phyloP scores from a whole-genome alignment of 1,140 invertebrate species.

The Oreohelix idahoensis region DNA sequence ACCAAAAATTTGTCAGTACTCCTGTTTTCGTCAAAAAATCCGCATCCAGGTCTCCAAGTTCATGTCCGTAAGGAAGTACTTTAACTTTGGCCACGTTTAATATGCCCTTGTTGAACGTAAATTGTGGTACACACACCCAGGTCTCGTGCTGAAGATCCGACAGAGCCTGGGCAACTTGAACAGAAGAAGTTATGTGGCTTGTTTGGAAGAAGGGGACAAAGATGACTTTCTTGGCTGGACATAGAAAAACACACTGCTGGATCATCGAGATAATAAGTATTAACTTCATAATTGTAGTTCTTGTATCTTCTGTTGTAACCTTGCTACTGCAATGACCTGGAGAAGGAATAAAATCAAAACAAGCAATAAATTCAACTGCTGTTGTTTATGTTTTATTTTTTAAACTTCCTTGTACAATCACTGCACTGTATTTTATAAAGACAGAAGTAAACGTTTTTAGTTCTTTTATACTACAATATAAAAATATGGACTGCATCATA shows the following conservation, averaged over 20 bases:
- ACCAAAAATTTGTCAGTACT: neutral
- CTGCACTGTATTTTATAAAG: no score
- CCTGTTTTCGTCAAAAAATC: neutral
- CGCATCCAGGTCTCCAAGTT: neutral
- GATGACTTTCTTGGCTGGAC: constrained; percentile 23
- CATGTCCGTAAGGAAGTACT: neutral
- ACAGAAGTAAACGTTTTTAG: no score
- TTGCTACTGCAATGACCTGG: no score
- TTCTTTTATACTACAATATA: no score
- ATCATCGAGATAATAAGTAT: neutral
- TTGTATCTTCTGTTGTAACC: neutral
- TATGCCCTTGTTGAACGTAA: neutral
- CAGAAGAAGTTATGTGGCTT: constrained; percentile 26
- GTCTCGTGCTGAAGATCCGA: constrained; percentile 22
- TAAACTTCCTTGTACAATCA: no score
- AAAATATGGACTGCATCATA: no score
- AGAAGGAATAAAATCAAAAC: no score
- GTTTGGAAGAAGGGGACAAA: constrained; percentile 24
- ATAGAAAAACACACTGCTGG: neutral
- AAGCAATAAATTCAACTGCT: no score
- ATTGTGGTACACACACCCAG: constrained; percentile 6
- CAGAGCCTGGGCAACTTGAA: constrained; percentile 6
- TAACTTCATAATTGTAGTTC: neutral
- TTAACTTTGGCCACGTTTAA: neutral
- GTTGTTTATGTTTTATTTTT: no score